Conservation (phyloP, 2,797 vertebrate species). For the Artibeus jamaicensis region DNA sequence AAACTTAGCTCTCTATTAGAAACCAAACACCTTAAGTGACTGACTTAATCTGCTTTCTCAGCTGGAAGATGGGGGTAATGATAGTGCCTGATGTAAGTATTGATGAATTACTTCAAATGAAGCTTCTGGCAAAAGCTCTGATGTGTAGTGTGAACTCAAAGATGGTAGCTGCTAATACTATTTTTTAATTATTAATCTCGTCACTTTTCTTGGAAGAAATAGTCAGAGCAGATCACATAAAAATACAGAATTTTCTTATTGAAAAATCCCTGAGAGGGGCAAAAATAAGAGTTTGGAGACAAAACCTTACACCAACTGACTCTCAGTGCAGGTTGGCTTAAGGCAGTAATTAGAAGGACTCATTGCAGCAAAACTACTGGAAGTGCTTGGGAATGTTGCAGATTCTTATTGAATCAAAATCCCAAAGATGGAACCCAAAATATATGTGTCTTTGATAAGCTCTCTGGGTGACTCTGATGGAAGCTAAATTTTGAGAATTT, state of each 20-base stretch:
- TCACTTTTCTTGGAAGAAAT: constrained; percentile 5
- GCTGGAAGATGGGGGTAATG: background rate
- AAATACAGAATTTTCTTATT: background rate
- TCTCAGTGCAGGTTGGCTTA: background rate
- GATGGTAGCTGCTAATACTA: background rate
- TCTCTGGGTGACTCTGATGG: background rate
- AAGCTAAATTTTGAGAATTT: background rate
- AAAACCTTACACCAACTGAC: background rate
- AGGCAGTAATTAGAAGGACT: background rate
- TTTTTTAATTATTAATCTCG: background rate
- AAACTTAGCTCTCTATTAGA: background rate
- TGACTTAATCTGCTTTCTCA: background rate
- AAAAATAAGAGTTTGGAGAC: background rate
- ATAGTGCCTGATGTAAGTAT: background rate
- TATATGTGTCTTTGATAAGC: background rate
- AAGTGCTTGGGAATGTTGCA: background rate
- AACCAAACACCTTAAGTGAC: background rate
- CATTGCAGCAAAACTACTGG: background rate
- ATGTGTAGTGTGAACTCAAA: background rate
- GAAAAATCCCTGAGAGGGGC: background rate
- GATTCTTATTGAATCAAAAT: background rate
- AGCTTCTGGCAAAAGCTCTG: background rate
- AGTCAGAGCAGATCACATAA: background rate
- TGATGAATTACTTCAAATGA: background rate
- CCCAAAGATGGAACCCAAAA: background rate